phyloP scores from a whole-genome alignment of 2,113 vertebrate species.

The Aleadryas rufinucha region DNA sequence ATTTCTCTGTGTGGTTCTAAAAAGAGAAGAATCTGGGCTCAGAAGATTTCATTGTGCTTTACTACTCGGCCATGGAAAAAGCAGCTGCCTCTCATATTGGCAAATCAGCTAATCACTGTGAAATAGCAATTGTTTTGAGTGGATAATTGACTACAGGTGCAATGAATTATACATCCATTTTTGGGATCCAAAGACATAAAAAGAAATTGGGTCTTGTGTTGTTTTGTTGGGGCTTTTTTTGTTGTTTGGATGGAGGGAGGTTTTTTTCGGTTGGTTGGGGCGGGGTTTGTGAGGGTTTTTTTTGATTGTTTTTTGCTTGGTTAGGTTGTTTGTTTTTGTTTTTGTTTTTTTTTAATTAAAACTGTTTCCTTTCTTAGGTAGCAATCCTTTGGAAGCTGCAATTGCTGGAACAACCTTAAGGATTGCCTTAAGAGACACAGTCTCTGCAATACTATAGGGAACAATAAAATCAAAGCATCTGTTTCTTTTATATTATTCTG shows the following conservation, averaged over 20 bases:
- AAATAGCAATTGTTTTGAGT: constrained; percentile 67
- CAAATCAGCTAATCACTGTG: constrained; percentile 64
- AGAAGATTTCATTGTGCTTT: constrained; percentile 54
- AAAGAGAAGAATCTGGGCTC: constrained; percentile 47
- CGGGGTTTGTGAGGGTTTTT: too few relatives aligned
- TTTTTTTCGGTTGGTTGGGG: background rate
- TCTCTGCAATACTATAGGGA: background rate
- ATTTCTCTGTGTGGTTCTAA: constrained; percentile 36
- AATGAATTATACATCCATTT: constrained; percentile 64
- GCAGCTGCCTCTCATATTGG: constrained; percentile 69
- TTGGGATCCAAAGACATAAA: constrained; percentile 28
- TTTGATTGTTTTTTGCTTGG: background rate
- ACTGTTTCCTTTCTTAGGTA: background rate
- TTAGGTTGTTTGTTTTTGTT: too few relatives aligned
- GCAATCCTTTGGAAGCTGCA: background rate
- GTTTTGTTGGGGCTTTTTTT: background rate
- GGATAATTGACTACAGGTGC: constrained; percentile 77
- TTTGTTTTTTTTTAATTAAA: background rate
- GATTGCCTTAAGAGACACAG: background rate
- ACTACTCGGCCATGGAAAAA: constrained; percentile 46
- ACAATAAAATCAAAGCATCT: background rate
- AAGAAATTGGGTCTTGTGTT: background rate
- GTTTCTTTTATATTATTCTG: background rate
- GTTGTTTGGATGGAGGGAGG: background rate
- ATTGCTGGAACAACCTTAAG: background rate